Evolutionary conservation across 2,113 vertebrate genomes (phyloP).

Genomic region (Lota lota): DNA sequence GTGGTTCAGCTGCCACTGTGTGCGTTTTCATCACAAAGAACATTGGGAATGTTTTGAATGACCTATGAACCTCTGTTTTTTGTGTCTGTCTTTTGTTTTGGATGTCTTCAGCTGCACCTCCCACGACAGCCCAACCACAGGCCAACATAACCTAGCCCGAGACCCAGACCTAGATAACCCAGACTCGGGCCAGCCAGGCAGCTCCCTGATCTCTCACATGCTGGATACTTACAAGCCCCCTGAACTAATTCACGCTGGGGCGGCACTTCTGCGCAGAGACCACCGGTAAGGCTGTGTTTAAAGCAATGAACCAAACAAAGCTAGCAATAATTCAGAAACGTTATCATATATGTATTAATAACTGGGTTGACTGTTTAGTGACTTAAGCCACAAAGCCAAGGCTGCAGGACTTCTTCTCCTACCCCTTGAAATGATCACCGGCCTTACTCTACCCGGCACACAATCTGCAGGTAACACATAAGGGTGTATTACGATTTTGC

Average conservation of each 20-base stretch:
- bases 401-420: slow-evolving; percentile 50
- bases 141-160: not conserved
- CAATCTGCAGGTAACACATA: slow-evolving; percentile 31
- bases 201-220: slow-evolving; percentile 48
- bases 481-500: not conserved
- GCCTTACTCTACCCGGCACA: slow-evolving; percentile 20
- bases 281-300: slow-evolving; percentile 17
- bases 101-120: slow-evolving; percentile 18
- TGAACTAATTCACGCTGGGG: slow-evolving; percentile 50
- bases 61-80: not conserved
- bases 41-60: not conserved
- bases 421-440: slow-evolving; percentile 52
- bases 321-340: not conserved
- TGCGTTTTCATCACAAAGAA: not conserved
- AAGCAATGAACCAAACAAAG: not conserved
- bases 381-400: slow-evolving; percentile 25
- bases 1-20: not conserved
- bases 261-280: slow-evolving; percentile 40
- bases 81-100: slow-evolving; percentile 4
- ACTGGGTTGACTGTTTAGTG: slow-evolving; percentile 26
- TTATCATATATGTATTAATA: not conserved
- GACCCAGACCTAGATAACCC: not conserved
- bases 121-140: not conserved
- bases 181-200: slow-evolving; percentile 10
- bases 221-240: slow-evolving; percentile 35